These are phyloP conservation scores for Pseudoatta argentina DNA, from an alignment of 1,140 invertebrate species.

Conservation along the genomic window DNA sequence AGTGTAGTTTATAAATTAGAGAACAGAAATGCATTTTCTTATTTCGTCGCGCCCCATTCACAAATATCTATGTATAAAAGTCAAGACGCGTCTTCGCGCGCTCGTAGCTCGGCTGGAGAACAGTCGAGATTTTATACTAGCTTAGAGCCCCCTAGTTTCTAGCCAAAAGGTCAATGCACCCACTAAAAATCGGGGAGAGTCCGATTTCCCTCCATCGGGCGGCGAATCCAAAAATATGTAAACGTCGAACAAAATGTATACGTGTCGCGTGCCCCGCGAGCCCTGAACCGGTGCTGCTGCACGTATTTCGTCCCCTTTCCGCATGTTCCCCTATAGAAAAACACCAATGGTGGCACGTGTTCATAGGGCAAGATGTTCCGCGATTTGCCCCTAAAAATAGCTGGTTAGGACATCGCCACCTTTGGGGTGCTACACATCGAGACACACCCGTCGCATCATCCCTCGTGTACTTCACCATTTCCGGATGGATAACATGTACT, in stretches of 20 bases:
- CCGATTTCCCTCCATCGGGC: not conserved
- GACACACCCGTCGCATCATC: slow-evolving; percentile 52
- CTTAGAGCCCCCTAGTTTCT: not conserved
- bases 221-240: slow-evolving; percentile 74
- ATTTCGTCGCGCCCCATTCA: too few relatives aligned
- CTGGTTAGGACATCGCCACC: not conserved
- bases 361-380: slow-evolving; percentile 67
- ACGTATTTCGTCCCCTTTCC: slow-evolving; percentile 14
- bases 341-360: slow-evolving; percentile 71
- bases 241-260: slow-evolving; percentile 26
- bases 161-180: not conserved
- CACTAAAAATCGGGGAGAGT: slow-evolving; percentile 3
- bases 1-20: too few relatives aligned
- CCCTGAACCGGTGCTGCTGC: slow-evolving; percentile 19
- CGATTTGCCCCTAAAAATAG: slow-evolving; percentile 68
- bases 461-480: not conserved
- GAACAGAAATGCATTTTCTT: too few relatives aligned
- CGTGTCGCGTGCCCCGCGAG: slow-evolving; percentile 64
- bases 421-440: not conserved
- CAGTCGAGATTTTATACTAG: not conserved
- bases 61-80: too few relatives aligned
- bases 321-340: slow-evolving; percentile 55
- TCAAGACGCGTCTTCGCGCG: not conserved
- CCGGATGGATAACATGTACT: not conserved
- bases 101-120: not conserved